Evolutionary conservation across 2,797 vertebrate species (phyloP).

Genomic region (Acestrorhynchus altus): DNA sequence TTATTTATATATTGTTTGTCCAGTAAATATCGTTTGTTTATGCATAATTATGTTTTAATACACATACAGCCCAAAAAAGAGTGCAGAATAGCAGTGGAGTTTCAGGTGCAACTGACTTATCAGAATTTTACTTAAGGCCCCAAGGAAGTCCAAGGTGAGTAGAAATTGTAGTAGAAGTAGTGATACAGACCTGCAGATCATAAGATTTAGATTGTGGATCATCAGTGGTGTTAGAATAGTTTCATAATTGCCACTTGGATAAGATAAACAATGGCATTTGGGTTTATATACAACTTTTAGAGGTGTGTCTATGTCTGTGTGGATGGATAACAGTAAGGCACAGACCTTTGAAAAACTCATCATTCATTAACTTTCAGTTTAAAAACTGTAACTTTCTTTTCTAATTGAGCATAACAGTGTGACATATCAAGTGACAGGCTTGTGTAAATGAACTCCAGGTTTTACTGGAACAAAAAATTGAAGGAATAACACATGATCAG

Average conservation of each 20-base stretch:
- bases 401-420: neutral
- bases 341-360: conserved; percentile 7
- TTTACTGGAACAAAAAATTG: neutral
- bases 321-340: neutral
- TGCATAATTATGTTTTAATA: no score
- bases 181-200: no score
- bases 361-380: conserved; percentile 49
- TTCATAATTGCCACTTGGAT: neutral
- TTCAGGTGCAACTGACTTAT: no score
- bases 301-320: neutral
- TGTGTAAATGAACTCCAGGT: neutral
- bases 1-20: no score
- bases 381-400: conserved; percentile 38
- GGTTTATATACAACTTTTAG: neutral
- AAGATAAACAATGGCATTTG: neutral
- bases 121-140: no score
- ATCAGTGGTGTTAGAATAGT: no score
- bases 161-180: no score
- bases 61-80: no score
- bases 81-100: no score
- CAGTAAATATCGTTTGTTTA: no score
- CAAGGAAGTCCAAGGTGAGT: no score
- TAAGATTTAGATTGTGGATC: no score
- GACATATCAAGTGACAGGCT: neutral
- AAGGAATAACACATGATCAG: neutral